Percentiles rank a stretch among this genome's conserved stretches.
Conservation (phyloP, 2,888 invertebrate species). For the Trisateles emortualis region DNA sequence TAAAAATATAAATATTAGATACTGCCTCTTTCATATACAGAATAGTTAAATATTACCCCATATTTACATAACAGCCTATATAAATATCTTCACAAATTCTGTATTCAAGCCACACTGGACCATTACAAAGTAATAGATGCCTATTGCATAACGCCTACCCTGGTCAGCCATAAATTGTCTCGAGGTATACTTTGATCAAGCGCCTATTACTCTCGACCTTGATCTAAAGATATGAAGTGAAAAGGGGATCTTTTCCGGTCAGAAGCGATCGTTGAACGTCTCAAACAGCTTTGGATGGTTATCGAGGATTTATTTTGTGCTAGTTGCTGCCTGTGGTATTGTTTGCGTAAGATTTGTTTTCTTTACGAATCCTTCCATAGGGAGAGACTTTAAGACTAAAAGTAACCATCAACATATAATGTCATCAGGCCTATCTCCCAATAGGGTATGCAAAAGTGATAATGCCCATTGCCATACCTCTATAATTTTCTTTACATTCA, state of each 20-base stretch:
- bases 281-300: not conserved
- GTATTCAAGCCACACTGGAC: not conserved
- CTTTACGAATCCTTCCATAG: not conserved
- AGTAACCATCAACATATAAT: too few relatives aligned
- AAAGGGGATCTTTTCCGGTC: not conserved
- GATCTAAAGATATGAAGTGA: constrained; percentile 1
- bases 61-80: not conserved
- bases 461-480: too few relatives aligned
- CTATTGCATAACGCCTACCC: not conserved
- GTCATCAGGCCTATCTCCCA: too few relatives aligned
- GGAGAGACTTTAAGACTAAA: too few relatives aligned
- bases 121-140: constrained; percentile 1
- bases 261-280: not conserved
- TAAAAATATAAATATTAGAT: too few relatives aligned
- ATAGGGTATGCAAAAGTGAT: too few relatives aligned
- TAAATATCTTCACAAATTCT: not conserved
- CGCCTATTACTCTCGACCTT: constrained; percentile 1
- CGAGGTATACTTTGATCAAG: constrained; percentile 8
- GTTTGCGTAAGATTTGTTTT: not conserved
- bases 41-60: not conserved
- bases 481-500: too few relatives aligned
- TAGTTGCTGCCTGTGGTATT: not conserved
- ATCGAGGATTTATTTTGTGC: not conserved
- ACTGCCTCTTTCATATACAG: too few relatives aligned
- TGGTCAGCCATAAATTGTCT: constrained; percentile 9